Base-by-base conservation (phyloP, 2,888 invertebrate species). In the Leptura quadrifasciata region DNA sequence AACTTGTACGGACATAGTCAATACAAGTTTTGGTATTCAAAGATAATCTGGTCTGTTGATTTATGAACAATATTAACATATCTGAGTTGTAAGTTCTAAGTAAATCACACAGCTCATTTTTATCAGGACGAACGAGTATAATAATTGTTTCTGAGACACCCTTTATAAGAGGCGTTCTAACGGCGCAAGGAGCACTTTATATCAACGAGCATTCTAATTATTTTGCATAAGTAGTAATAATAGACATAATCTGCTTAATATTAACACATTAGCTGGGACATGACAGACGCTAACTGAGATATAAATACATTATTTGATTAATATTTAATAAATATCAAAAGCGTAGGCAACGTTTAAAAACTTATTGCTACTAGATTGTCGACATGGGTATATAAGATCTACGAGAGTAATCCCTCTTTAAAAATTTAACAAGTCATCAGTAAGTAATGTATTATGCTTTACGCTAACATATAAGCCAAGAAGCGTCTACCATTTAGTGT, bases 171-270 rank as follows among this genome's bases (percentile, higher is more conserved):
- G n/a, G n/a, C n/a, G n/a, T n/a, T n/a, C n/a, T n/a, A n/a, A n/a
- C n/a, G n/a, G n/a, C n/a, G n/a, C n/a, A n/a, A n/a, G n/a, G n/a
- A n/a, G n/a, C n/a, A n/a, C n/a, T n/a, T n/a, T n/a, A n/a, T n/a
- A n/a, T n/a, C n/a, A n/a, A n/a, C n/a, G n/a, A n/a, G n/a, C n/a
- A n/a, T n/a, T n/a, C n/a, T 54, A n/a, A 55, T 57, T 21, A 58
- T 58, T 58, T 58, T 69, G 58, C 58, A 58, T 69, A 69, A 39
- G 15, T 35, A 27, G 35, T n/a, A 68, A 9, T 57, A 39, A 8
- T 20, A 21, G 35, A n/a, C 63, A 69, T 58, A 69, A 69, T 52
- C 67, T 55, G 39, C 69, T 69, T 69, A 69, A 69, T 39, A 69
- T 47, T 58, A 58, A 58, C 58, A 58, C 58, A 69, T 69, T 69